phyloP scores from a whole-genome alignment of 2,113 vertebrate species.

The Rhizomys pruinosus region DNA sequence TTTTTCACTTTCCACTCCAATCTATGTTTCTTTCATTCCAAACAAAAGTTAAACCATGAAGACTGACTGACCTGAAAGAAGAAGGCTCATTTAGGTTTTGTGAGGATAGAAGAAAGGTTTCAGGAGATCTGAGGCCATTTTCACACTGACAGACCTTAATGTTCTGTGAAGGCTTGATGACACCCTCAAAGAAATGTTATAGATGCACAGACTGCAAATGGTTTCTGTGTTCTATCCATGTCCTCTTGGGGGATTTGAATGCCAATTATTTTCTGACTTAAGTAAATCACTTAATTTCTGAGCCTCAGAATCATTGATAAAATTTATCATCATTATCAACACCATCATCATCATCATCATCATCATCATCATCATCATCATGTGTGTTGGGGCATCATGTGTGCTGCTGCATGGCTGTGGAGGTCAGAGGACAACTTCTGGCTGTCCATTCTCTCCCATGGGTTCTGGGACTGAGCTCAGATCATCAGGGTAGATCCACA shows the following conservation, averaged over 20 bases:
- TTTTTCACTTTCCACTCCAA: neutral
- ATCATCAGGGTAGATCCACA: neutral
- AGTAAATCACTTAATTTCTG: neutral
- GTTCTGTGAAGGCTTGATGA: too few species aligned
- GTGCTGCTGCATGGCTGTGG: neutral
- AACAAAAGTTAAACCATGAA: constrained; percentile 14
- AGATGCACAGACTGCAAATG: neutral
- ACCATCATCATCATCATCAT: neutral
- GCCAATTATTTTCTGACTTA: neutral
- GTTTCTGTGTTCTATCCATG: neutral
- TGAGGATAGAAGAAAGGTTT: neutral
- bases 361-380: neutral
- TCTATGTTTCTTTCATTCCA: neutral
- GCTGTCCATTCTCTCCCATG: neutral
- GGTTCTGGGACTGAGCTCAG: neutral
- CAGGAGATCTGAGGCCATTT: neutral
- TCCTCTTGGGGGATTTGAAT: neutral
- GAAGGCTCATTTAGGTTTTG: neutral
- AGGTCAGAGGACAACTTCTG: neutral
- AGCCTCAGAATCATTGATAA: neutral
- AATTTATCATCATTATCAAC: neutral
- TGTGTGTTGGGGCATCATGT: too few species aligned
- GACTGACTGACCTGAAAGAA: neutral
- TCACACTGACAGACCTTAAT: neutral
- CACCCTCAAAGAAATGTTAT: neutral